These are phyloP conservation scores for Nematolebias whitei DNA, from an alignment of 2,113 vertebrate species.

Conservation along the genomic window DNA sequence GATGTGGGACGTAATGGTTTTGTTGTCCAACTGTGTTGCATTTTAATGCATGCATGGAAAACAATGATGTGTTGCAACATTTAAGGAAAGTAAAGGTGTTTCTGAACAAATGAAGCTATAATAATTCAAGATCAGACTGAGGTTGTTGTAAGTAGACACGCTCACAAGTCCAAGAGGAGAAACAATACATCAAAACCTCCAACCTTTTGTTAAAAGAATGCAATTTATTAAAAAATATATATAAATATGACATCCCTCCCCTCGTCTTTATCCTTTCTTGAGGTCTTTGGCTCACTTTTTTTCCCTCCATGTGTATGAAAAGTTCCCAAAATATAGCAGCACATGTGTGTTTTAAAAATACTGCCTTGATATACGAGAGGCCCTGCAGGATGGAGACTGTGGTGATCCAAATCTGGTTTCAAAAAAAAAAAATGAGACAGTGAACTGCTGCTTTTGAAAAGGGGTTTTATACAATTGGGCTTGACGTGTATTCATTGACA, in stretches of 20 bases:
- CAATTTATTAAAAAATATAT: neutral
- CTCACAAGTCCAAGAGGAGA: neutral
- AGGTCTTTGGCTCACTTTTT: too few species aligned
- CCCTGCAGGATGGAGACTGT: conserved; percentile 52
- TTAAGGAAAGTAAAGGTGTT: too few species aligned
- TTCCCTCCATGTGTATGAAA: conserved; percentile 45
- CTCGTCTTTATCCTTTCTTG: conserved; percentile 36
- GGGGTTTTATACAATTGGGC: conserved; percentile 58
- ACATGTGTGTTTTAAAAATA: conserved; percentile 64
- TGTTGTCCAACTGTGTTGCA: neutral
- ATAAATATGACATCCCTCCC: neutral
- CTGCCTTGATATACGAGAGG: conserved; percentile 73
- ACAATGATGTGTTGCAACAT: neutral
- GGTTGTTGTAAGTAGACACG: too few species aligned
- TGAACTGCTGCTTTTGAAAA: conserved; percentile 55
- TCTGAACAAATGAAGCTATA: neutral
- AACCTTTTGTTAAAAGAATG: conserved; percentile 39
- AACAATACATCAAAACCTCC: neutral
- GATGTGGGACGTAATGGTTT: neutral
- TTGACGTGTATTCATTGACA: conserved; percentile 62
- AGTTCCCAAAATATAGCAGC: conserved; percentile 48
- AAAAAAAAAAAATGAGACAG: conserved; percentile 65
- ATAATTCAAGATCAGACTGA: too few species aligned
- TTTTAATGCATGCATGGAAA: neutral
- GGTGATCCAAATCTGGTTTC: conserved; percentile 58